A percentile compares a stretch with the other conserved stretches of the same genome.
phyloP scores from a whole-genome alignment of 2,888 invertebrate genomes.

The Periphyllus acericola region DNA sequence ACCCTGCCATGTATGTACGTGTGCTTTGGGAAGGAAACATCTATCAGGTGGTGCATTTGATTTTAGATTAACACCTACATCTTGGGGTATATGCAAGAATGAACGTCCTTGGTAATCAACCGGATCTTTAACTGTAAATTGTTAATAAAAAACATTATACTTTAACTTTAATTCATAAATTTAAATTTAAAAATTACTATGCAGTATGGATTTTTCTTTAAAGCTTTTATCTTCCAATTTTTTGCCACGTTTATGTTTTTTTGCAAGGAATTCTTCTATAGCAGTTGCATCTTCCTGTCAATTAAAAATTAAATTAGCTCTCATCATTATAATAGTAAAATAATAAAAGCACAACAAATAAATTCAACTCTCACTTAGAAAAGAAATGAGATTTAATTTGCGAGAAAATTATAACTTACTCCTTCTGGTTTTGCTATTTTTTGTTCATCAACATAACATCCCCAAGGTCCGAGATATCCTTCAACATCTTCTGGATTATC shows the following conservation, averaged over 20 bases:
- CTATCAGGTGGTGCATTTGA: slow-evolving; percentile 90
- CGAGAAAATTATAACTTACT: slow-evolving; percentile 66
- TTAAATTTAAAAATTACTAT: slow-evolving; percentile 72
- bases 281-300: slow-evolving; percentile 87
- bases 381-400: background rate
- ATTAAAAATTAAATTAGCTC: background rate
- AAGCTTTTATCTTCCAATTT: slow-evolving; percentile 89
- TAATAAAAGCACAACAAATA: background rate
- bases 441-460: slow-evolving; percentile 89
- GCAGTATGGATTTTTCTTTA: slow-evolving; percentile 94
- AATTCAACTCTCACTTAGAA: background rate
- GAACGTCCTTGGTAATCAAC: slow-evolving; percentile 97
- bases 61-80: slow-evolving; percentile 88
- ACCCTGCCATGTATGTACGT: slow-evolving; percentile 95
- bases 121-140: slow-evolving; percentile 82
- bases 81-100: slow-evolving; percentile 91
- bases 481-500: slow-evolving; percentile 90
- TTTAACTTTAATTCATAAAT: slow-evolving; percentile 18
- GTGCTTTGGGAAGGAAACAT: slow-evolving; percentile 95
- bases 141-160: background rate
- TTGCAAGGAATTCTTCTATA: slow-evolving; percentile 91
- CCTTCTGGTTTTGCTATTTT: slow-evolving; percentile 90
- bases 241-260: slow-evolving; percentile 87
- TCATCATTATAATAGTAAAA: background rate
- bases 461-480: slow-evolving; percentile 98